Evolutionary conservation across 2,888 invertebrate genomes (phyloP).

Genomic region (Ganaspis brasiliensis): DNA sequence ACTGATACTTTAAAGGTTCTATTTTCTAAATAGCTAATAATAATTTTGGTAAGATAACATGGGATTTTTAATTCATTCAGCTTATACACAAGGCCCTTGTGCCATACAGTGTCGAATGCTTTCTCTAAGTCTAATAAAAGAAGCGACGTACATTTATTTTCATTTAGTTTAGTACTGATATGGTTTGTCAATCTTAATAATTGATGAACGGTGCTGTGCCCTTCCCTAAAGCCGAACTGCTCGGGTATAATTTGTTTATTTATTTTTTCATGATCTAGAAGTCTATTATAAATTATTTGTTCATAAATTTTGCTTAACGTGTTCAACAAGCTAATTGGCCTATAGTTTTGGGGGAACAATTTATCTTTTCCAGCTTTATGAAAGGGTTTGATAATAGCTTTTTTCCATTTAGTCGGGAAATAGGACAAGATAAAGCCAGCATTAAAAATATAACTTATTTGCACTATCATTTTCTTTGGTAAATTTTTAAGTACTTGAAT

Average conservation of each 20-base stretch:
- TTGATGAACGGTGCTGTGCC: slow-evolving; percentile 12
- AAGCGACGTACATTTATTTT: slow-evolving; percentile 6
- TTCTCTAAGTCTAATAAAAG: slow-evolving; percentile 8
- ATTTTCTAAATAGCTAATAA: not conserved
- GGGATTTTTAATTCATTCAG: not conserved
- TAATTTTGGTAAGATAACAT: not conserved
- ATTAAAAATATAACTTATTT: slow-evolving; percentile 50
- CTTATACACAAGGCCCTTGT: no score
- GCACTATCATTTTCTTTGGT: slow-evolving; percentile 46
- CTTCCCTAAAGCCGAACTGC: slow-evolving; percentile 17
- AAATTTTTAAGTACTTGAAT: slow-evolving; percentile 54
- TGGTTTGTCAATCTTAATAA: slow-evolving; percentile 8
- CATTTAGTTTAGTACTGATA: slow-evolving; percentile 5
- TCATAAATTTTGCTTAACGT: slow-evolving; percentile 53
- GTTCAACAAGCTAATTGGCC: slow-evolving; percentile 54
- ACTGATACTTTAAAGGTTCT: slow-evolving; percentile 20
- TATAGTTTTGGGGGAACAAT: slow-evolving; percentile 45
- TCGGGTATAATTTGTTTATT: slow-evolving; percentile 46
- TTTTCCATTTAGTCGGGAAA: slow-evolving; percentile 51
- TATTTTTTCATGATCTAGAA: slow-evolving; percentile 52
- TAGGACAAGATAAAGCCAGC: slow-evolving; percentile 40
- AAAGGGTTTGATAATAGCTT: slow-evolving; percentile 45
- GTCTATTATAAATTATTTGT: slow-evolving; percentile 53
- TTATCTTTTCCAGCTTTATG: slow-evolving; percentile 49
- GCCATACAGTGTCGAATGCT: not conserved